Evolutionary conservation across 2,888 invertebrate genomes (phyloP), one percentile per base, ranked within the genome.

Genomic region (Ophion obscuratus): DNA sequence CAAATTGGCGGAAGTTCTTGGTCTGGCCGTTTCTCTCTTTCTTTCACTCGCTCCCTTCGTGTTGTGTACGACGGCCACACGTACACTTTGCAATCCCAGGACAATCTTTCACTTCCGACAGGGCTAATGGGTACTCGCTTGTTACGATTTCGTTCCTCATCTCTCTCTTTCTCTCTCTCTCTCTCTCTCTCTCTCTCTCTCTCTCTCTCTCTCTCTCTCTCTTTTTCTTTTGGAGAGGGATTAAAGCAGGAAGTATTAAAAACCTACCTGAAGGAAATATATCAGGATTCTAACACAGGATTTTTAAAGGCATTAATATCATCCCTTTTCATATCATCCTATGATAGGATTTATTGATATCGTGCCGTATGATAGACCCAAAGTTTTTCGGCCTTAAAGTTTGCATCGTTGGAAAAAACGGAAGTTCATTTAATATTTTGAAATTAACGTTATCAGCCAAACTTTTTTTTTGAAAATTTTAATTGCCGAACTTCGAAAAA

Each of bases 101-200:
- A 83, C 76, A 80, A 83, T 85, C 77, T 80, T 68, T 73, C 79
- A 77, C 83, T 81, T 79, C 83, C 83, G 71, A n/a, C 80, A 59
- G 27, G 24, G 44, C 27, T 36, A 71, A 79, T 62, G 40, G 53
- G 53, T 44, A 40, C 9, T 31, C 17, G 57, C 71, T 53, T 14
- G 57, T 59, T 71, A 24, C 61, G 20, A 61, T 61, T 53, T 9
- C 70, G n/a, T 20, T 24, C 2, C 20, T 61, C 61, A 10, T 24
- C 61, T 20, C 10, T 61, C 61, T 24, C 11, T 61, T 14, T 47
- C 47, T 47, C 47, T 70, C 27, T 47, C 44, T 31, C 5, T n/a
- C 14, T 84, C 66, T 10, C 77, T n/a, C 66, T 57, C 66, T 77
- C 61, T 20, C 11, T 61, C 61, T 24, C 11, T 61, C 24, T 61